A percentile compares a stretch with the other conserved stretches of the same genome.
phyloP scores from a whole-genome alignment of 2,797 vertebrate genomes.

The Sparidentex hasta region DNA sequence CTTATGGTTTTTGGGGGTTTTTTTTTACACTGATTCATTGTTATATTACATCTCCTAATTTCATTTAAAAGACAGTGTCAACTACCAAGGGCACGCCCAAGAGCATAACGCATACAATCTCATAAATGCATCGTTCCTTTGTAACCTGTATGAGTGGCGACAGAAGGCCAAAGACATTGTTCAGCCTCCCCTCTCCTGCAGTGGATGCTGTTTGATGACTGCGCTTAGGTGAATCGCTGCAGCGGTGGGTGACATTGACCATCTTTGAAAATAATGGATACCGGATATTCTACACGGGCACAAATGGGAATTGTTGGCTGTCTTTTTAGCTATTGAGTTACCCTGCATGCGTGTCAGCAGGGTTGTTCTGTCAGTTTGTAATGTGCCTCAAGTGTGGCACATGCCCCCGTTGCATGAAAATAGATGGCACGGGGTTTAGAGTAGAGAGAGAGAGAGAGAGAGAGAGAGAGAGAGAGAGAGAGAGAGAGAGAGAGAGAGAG shows the following conservation, averaged over 20 bases:
- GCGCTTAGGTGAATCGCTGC: constrained; percentile 21
- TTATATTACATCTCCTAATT: background rate
- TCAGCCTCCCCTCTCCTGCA: background rate
- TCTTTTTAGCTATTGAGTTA: constrained; percentile 36
- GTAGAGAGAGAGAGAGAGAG: constrained; percentile 46
- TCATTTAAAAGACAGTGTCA: background rate
- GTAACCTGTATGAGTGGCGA: background rate
- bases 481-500: constrained; percentile 51
- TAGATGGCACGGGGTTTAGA: constrained; percentile 66
- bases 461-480: constrained; percentile 51
- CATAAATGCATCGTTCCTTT: background rate
- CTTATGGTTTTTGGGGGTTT: too few species aligned
- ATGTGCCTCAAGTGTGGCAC: constrained; percentile 47
- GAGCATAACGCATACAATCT: background rate
- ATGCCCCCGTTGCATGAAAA: constrained; percentile 64
- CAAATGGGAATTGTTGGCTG: constrained; percentile 10
- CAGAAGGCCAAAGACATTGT: constrained; percentile 29
- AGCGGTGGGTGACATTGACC: constrained; percentile 48
- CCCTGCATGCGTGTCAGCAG: constrained; percentile 19
- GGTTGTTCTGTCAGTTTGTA: constrained; percentile 19
- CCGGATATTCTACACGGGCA: background rate
- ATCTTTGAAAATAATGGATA: constrained; percentile 36
- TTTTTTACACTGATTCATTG: background rate
- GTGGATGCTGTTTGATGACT: constrained; percentile 44
- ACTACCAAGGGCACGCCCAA: background rate